Base-by-base conservation (phyloP, 2,797 vertebrate species). In the Channallabes apus region DNA sequence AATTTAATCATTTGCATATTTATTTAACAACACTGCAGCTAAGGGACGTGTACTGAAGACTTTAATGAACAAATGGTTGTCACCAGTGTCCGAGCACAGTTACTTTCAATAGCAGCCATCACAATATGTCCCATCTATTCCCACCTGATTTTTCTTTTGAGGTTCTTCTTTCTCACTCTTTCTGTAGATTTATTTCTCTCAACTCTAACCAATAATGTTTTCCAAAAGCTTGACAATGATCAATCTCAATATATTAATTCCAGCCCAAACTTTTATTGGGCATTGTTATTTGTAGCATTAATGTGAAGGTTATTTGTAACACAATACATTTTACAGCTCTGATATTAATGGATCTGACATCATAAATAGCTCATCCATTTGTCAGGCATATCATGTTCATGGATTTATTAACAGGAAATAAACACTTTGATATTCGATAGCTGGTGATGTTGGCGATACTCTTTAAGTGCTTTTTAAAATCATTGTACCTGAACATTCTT, bases 1-100 rank as follows among this genome's bases (percentile, higher is more conserved):
- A 90, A 88, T 93, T 82, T 86, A 91, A 77, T 91, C 82, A 94
- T 94, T 94, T 95, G 87, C 93, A 93, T 94, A 92, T 90, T 93
- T 93, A 93, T 94, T 94, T 93, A 91, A 94, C 92, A 88, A 86
- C 54, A 59, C 86, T 17, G 54, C 90, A 90, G 87, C 90, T 90
- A 62, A 87, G 90, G 92, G 90, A 94, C 85, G 58, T 61, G 84
- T 89, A 89, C 89, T 86, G 67, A 86, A 93, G 82, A 64, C 87
- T 24, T 72, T 90, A 91, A 92, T 89, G 88, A 93, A 91, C 87
- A 93, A 93, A 91, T 89, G 88, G 89, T 91, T 88, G 67, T 87
- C 84, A 54, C 89, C 32, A 86, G 87, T 90, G 64, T 84, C 87
- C 86, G 69, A 83, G 81, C 90, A 82, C 58, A 59, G 27, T 86